A percentile compares a stretch with the other conserved stretches of the same genome.
phyloP scores from a whole-genome alignment of 2,113 vertebrate genomes.

The Felis catus region F.catus_Fca126_mat1.0 CM031417.1:10504001-10504500 shows the following conservation, averaged over 20 bases:
- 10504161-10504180: neutral
- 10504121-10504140: neutral
- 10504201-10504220: neutral
- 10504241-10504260: neutral
- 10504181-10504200: neutral
- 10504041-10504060: neutral
- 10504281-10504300: neutral
- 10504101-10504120: neutral
- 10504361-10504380: neutral
- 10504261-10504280: neutral
- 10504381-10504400: too few relatives aligned
- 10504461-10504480: neutral
- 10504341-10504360: neutral
- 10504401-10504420: neutral
- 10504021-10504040: neutral
- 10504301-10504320: neutral
- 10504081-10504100: neutral
- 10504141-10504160: neutral
- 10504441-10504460: neutral
- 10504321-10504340: rapidly evolving
- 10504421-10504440: neutral
- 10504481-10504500: neutral
- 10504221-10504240: neutral
- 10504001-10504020: neutral
- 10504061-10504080: neutral